A percentile compares a stretch with the other conserved stretches of the same genome.
Evolutionary conservation across 2,113 vertebrate genomes (phyloP).

Genomic region (Sarotherodon lohbergeri): DNA sequence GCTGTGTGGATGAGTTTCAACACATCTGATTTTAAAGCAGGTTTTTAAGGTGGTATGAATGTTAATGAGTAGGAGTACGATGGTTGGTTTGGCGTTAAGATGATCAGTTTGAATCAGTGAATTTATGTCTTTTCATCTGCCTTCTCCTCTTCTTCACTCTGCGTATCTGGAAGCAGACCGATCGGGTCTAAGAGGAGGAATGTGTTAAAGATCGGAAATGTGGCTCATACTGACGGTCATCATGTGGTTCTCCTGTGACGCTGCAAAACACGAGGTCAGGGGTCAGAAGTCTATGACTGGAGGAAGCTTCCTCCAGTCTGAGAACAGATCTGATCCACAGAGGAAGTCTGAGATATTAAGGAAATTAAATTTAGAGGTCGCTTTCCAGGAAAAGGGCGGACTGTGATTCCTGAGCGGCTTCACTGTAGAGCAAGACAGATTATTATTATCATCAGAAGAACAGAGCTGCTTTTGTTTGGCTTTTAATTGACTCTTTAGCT

Average conservation of each 20-base stretch:
- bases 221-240: background rate
- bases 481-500: background rate
- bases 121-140: background rate
- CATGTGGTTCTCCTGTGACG: background rate
- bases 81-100: background rate
- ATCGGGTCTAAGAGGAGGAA: background rate
- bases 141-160: background rate
- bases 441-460: background rate
- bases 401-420: background rate
- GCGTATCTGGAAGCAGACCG: background rate
- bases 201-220: background rate
- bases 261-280: background rate
- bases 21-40: background rate
- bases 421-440: background rate
- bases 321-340: background rate
- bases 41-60: background rate
- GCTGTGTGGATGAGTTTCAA: background rate
- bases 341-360: background rate
- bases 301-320: background rate
- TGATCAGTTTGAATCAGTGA: background rate
- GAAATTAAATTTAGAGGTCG: background rate
- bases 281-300: background rate
- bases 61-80: background rate
- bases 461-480: background rate
- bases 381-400: background rate